Conservation (phyloP, 2,888 invertebrate species). For the Ceramica pisi region DNA sequence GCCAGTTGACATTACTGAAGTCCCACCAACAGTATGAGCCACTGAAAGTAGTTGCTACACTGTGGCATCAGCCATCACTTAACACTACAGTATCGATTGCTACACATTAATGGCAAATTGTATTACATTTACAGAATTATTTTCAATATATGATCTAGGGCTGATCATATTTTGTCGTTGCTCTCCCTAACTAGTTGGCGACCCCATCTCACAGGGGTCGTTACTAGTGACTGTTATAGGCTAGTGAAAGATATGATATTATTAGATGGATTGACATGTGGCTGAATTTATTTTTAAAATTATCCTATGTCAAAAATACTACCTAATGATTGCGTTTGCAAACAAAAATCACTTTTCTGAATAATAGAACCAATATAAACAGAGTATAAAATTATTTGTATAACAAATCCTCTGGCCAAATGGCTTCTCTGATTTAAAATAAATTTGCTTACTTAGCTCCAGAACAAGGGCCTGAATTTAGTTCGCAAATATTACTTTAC, state of each 20-base stretch:
- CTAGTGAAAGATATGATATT: slow-evolving; percentile 8
- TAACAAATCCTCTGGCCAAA: too few species aligned
- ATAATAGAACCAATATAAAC: too few species aligned
- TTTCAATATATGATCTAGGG: slow-evolving; percentile 48
- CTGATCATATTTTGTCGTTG: slow-evolving; percentile 40
- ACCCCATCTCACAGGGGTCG: slow-evolving; percentile 17
- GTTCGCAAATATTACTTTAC: too few species aligned
- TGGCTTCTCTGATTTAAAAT: too few species aligned
- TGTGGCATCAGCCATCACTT: slow-evolving; percentile 44
- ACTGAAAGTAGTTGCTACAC: neutral
- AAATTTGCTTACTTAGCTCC: too few species aligned
- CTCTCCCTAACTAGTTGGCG: slow-evolving; percentile 34
- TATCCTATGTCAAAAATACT: neutral
- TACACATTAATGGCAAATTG: slow-evolving; percentile 48
- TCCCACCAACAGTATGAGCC: neutral
- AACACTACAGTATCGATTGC: slow-evolving; percentile 45
- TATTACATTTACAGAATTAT: slow-evolving; percentile 43
- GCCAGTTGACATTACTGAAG: neutral
- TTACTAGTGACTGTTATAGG: slow-evolving; percentile 18
- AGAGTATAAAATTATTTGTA: too few species aligned
- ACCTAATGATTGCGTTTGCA: neutral
- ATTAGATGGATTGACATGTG: slow-evolving; percentile 27
- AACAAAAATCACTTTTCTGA: too few species aligned
- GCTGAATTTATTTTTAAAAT: neutral
- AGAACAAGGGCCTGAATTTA: too few species aligned